Evolutionary conservation across 2,113 vertebrate species (phyloP).

Genomic region (Chaetodon trifascialis): DNA sequence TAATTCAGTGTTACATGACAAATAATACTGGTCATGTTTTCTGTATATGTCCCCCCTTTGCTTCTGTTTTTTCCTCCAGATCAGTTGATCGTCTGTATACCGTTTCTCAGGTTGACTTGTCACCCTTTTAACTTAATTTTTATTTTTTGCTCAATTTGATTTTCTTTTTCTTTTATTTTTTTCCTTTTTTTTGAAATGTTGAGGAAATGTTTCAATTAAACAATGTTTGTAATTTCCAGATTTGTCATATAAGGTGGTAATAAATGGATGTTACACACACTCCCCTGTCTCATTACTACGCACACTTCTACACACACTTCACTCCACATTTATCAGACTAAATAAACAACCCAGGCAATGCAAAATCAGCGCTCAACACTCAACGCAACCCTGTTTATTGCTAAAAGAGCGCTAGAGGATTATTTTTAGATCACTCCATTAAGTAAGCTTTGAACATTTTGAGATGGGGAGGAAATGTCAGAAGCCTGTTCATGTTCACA

Average conservation of each 20-base stretch:
- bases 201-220: slow-evolving; percentile 76
- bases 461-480: not conserved
- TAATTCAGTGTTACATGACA: slow-evolving; percentile 57
- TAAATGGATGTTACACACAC: slow-evolving; percentile 84
- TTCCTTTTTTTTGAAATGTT: slow-evolving; percentile 71
- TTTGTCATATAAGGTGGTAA: slow-evolving; percentile 85
- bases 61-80: slow-evolving; percentile 43
- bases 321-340: too few relatives aligned
- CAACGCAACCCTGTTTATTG: not conserved
- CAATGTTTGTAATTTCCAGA: slow-evolving; percentile 84
- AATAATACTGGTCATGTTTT: slow-evolving; percentile 54
- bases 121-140: slow-evolving; percentile 74
- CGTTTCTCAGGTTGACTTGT: slow-evolving; percentile 80
- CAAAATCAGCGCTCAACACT: not conserved
- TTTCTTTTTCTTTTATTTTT: slow-evolving; percentile 49
- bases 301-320: too few relatives aligned
- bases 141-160: slow-evolving; percentile 41
- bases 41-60: slow-evolving; percentile 58
- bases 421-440: not conserved
- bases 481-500: not conserved
- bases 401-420: not conserved
- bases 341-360: not conserved
- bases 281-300: not conserved
- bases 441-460: not conserved
- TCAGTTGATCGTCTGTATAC: slow-evolving; percentile 68